These are phyloP conservation scores for Antheraea pernyi DNA, from an alignment of 1,140 invertebrate genomes.

Conservation along the genomic window DNA sequence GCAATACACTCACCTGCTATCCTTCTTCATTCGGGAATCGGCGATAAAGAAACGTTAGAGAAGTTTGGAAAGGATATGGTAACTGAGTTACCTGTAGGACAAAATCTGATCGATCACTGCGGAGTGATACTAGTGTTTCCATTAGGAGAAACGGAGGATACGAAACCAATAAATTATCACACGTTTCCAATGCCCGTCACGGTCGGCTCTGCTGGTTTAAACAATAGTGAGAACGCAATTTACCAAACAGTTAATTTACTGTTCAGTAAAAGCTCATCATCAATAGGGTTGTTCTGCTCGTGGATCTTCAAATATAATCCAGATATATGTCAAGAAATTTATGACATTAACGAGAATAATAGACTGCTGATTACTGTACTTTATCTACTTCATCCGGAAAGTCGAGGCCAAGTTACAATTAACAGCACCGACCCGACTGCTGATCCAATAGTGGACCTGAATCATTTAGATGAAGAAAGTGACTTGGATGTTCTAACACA, in stretches of 20 bases:
- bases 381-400: slow-evolving; percentile 67
- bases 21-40: slow-evolving; percentile 19
- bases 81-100: slow-evolving; percentile 17
- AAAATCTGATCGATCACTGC: slow-evolving; percentile 18
- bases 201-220: neutral
- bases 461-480: neutral
- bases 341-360: neutral
- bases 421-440: slow-evolving; percentile 74
- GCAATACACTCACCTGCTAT: slow-evolving; percentile 14
- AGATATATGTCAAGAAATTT: slow-evolving; percentile 12
- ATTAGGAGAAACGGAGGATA: neutral
- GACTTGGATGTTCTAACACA: slow-evolving; percentile 24
- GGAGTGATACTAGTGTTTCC: neutral
- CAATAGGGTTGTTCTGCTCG: slow-evolving; percentile 11
- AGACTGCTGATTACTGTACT: slow-evolving; percentile 45
- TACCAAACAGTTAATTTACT: slow-evolving; percentile 20
- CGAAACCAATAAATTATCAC: neutral
- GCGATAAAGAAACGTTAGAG: slow-evolving; percentile 2
- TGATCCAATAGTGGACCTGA: slow-evolving; percentile 3
- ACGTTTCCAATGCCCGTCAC: slow-evolving; percentile 10
- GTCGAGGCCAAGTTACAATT: slow-evolving; percentile 75
- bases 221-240: slow-evolving; percentile 7
- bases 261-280: slow-evolving; percentile 12
- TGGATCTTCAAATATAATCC: slow-evolving; percentile 13
- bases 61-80: slow-evolving; percentile 4